Evolutionary conservation across 2,797 vertebrate genomes (phyloP), one percentile per base, ranked within the genome.

Genomic region (Macrochelys suwanniensis): DNA sequence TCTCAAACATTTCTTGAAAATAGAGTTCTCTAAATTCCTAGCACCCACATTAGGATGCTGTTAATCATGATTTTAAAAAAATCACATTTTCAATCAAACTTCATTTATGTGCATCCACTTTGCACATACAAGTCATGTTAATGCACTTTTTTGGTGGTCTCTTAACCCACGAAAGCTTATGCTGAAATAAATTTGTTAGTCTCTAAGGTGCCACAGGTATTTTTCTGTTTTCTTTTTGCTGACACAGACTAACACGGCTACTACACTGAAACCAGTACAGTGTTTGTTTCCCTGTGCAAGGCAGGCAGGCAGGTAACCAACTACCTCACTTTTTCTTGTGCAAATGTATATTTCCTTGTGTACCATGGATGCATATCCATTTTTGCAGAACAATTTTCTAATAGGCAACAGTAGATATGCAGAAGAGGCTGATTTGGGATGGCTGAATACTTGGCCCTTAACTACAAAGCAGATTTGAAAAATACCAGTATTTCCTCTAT

Each of bases 21-120:
- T 65, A n/a, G 31, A 57, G 11, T 57, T 57, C 56, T 57, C 26
- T 57, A 57, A 28, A 59, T 28, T 65, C 33, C 61, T 68, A 68
- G n/a, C 19, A 21, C 61, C n/a, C 33, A 68, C 17, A 11, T 68
- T 19, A 37, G 33, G 61, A 37, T 37, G 33, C 61, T 37, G n/a
- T 61, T 31, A 57, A 3, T 1, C 56, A 31, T 2, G 71, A 5
- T 1, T 1, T 50, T 50, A 50, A 50, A 23, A 1, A 0, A 0
- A n/a, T 57, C 65, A 26, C 19, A 0, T 4, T 6, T 82, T 5
- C 56, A 5, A 16, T 59, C 1, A 0, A 10, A 47, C 45, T 87
- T 61, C 23, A 42, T 42, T 71, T 25, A 25, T 21, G 11, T 25
- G n/a, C 61, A 42, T 17, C 6, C 10, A 12, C 37, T 71, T 25